These are phyloP conservation scores for Garra rufa DNA, from an alignment of 2,113 vertebrate genomes.

Conservation along the genomic window DNA sequence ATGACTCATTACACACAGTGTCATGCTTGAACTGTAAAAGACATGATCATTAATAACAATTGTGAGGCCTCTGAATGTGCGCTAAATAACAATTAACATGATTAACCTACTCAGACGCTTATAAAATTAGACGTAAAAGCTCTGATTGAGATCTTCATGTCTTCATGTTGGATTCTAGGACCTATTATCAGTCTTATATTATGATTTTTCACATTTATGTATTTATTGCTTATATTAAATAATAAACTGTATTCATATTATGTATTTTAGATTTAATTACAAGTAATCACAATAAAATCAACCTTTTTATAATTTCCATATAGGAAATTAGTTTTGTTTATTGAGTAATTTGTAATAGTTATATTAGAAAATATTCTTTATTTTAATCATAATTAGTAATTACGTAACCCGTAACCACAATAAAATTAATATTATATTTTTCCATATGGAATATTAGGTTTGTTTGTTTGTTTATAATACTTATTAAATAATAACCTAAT, in stretches of 20 bases:
- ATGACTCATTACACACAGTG: neutral
- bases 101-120: slow-evolving; percentile 7
- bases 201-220: neutral
- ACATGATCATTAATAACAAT: slow-evolving; percentile 5
- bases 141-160: neutral
- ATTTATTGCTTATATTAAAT: neutral
- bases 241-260: neutral
- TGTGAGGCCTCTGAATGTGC: neutral
- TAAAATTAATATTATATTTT: too few species aligned
- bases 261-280: too few species aligned
- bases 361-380: too few species aligned
- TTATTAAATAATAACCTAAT: too few species aligned
- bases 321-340: too few species aligned
- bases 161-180: neutral
- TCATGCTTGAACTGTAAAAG: neutral
- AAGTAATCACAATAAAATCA: too few species aligned
- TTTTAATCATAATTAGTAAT: too few species aligned
- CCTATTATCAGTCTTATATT: neutral
- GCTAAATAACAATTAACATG: neutral
- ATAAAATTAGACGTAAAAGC: neutral
- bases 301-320: too few species aligned
- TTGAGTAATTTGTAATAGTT: too few species aligned
- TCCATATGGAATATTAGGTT: too few species aligned
- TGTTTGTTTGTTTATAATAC: too few species aligned
- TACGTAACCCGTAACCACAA: too few species aligned